These are phyloP conservation scores for Thunnus albacares DNA, from an alignment of 2,797 vertebrate genomes.

Conservation along the genomic window DNA sequence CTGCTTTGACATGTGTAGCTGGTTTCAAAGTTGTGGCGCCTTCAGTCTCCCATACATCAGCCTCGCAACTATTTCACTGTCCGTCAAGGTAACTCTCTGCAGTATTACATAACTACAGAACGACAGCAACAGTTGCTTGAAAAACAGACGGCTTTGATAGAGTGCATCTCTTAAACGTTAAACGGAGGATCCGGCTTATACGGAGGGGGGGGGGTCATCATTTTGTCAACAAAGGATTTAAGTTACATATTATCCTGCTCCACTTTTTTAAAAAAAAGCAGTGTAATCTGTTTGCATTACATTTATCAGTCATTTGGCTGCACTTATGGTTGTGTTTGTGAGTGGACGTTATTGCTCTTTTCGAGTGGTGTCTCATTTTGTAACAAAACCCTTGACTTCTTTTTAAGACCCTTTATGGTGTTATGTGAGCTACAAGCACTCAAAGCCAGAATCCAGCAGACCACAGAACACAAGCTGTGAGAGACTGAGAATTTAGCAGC, in stretches of 20 bases:
- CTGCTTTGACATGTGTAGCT: constrained; percentile 23
- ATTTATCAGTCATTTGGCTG: constrained; percentile 23
- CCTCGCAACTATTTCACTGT: constrained; percentile 52
- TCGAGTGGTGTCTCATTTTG: constrained; percentile 37
- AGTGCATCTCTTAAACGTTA: constrained; percentile 51
- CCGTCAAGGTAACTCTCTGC: constrained; percentile 63
- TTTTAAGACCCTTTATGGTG: constrained; percentile 29
- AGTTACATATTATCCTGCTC: constrained; percentile 36
- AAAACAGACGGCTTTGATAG: constrained; percentile 40
- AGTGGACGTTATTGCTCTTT: constrained; percentile 30
- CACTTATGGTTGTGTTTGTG: background rate
- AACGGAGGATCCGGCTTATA: constrained; percentile 51
- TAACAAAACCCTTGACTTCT: constrained; percentile 16
- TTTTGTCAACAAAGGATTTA: constrained; percentile 68
- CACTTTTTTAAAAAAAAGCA: constrained; percentile 32
- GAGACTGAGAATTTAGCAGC: constrained; percentile 57
- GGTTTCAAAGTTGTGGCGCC: constrained; percentile 40
- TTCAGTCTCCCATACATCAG: constrained; percentile 46
- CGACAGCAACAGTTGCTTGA: constrained; percentile 74
- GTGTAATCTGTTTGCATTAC: constrained; percentile 51
- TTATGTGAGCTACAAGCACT: constrained; percentile 31
- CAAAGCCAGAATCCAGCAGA: constrained; percentile 23
- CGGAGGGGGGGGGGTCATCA: constrained; percentile 38
- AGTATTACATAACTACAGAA: constrained; percentile 67
- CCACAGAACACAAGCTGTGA: constrained; percentile 28